A percentile compares a stretch with the other conserved stretches of the same genome.
phyloP scores from a whole-genome alignment of 2,888 invertebrate species.

The Drosophila silvestris region DNA sequence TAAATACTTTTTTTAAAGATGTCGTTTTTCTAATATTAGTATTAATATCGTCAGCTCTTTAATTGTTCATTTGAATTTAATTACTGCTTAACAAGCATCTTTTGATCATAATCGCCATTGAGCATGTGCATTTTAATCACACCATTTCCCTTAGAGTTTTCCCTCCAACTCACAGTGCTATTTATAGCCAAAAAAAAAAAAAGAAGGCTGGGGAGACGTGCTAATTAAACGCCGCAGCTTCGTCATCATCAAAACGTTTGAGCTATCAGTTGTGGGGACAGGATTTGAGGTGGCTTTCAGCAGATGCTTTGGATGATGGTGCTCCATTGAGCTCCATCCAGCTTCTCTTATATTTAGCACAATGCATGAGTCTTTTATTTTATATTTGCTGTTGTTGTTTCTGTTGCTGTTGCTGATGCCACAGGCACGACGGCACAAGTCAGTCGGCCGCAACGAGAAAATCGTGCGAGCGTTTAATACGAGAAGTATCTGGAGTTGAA shows the following conservation, averaged over 20 bases:
- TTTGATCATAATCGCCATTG: not conserved
- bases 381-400: slow-evolving; percentile 8
- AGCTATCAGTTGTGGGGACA: slow-evolving; percentile 30
- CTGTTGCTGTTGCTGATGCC: slow-evolving; percentile 39
- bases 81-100: not conserved
- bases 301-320: slow-evolving; percentile 32
- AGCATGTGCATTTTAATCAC: slow-evolving; percentile 29
- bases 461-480: slow-evolving; percentile 80
- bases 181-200: slow-evolving; percentile 33
- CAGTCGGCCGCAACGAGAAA: slow-evolving; percentile 81
- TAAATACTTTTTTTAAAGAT: not conserved
- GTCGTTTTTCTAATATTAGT: not conserved
- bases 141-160: slow-evolving; percentile 17
- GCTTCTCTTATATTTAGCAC: slow-evolving; percentile 56
- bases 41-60: not conserved
- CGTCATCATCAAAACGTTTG: slow-evolving; percentile 25
- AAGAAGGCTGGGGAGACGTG: slow-evolving; percentile 39
- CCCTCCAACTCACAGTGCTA: slow-evolving; percentile 19
- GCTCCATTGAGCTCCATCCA: slow-evolving; percentile 15
- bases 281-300: slow-evolving; percentile 46
- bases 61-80: not conserved
- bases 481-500: slow-evolving; percentile 36
- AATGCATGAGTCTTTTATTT: slow-evolving; percentile 43
- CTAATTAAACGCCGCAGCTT: slow-evolving; percentile 53
- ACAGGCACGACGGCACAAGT: slow-evolving; percentile 79